phyloP scores from a whole-genome alignment of 64 coral and sea anemone species.

The Actinia equina region DNA sequence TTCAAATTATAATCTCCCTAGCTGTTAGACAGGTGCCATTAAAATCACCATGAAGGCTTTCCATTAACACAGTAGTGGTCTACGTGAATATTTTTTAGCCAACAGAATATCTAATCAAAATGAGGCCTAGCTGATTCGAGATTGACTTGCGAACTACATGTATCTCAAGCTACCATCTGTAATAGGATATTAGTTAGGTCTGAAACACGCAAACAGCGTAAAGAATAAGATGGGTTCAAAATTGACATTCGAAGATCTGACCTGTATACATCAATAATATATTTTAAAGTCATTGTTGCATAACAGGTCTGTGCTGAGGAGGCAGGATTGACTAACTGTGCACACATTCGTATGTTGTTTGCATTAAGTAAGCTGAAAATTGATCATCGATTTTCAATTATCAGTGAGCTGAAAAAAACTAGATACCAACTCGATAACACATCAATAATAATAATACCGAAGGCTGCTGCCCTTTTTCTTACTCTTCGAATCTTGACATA shows the following conservation, averaged over 20 bases:
- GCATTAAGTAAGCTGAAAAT: neutral
- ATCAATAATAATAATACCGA: neutral
- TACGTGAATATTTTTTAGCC: neutral
- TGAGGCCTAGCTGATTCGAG: too few relatives aligned
- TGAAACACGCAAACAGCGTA: neutral
- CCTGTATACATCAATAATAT: neutral
- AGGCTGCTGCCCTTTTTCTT: neutral
- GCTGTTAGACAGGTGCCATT: neutral
- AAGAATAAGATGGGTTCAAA: neutral
- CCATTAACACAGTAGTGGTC: neutral
- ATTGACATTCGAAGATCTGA: neutral
- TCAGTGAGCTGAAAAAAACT: neutral
- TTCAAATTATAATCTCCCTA: neutral
- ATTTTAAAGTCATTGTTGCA: neutral
- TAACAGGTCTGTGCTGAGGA: too few relatives aligned
- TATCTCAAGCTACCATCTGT: neutral
- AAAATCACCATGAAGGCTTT: neutral
- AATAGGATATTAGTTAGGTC: neutral
- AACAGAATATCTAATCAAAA: neutral
- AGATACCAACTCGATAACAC: neutral
- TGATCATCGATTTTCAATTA: neutral
- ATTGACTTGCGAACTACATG: neutral
- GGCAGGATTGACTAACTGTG: neutral
- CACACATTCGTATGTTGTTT: neutral
- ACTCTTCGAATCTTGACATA: neutral